These are phyloP conservation scores for Orchesella cincta DNA, from an alignment of 1,140 invertebrate genomes.

Conservation along the genomic window DNA sequence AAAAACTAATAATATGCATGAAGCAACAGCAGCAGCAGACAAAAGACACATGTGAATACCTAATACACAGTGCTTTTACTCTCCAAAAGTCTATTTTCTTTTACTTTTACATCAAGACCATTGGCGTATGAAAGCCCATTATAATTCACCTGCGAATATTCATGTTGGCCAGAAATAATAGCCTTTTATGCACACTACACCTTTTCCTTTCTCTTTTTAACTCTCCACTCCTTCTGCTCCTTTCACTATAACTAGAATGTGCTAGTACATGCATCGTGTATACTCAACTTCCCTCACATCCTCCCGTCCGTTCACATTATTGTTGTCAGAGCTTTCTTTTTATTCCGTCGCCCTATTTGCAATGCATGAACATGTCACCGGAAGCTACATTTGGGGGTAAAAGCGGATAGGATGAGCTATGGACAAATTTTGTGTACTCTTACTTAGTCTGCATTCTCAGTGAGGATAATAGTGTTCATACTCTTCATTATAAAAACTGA, in stretches of 20 bases:
- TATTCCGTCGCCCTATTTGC: neutral
- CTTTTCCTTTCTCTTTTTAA: neutral
- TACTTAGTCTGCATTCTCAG: too few species aligned
- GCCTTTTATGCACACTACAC: neutral
- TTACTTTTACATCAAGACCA: neutral
- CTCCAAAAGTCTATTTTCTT: neutral
- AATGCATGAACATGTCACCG: neutral
- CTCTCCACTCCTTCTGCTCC: neutral
- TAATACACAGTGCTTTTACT: neutral
- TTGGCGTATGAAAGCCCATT: neutral
- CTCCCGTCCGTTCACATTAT: neutral
- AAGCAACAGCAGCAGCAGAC: too few species aligned
- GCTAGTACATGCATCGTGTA: neutral
- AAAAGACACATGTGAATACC: too few species aligned
- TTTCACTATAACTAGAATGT: neutral
- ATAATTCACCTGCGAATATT: conserved; percentile 21
- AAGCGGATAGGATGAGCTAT: too few species aligned
- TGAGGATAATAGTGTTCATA: too few species aligned
- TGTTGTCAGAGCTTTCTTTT: neutral
- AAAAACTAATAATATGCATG: too few species aligned
- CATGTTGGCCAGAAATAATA: neutral
- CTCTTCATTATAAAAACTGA: neutral
- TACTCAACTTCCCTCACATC: neutral
- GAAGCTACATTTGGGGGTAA: too few species aligned
- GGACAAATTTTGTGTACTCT: too few species aligned